Evolutionary conservation across 2,113 vertebrate species (phyloP).

Genomic region (Regulus satrapa): DNA sequence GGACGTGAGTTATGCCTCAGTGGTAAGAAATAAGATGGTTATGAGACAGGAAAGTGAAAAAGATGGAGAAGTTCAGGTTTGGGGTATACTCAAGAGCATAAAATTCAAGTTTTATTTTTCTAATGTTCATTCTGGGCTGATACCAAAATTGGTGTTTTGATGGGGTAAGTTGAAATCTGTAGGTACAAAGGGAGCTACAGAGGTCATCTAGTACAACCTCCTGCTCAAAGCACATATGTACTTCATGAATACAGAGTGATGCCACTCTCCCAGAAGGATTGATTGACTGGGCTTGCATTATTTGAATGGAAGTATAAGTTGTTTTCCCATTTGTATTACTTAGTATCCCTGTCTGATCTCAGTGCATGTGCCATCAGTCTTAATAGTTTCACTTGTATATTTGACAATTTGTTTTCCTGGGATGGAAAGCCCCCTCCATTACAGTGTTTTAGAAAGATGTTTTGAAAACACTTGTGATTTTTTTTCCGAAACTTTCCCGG

Average conservation of each 20-base stretch:
- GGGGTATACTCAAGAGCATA: neutral
- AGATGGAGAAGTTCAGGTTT: neutral
- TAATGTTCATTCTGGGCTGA: neutral
- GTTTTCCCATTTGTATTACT: slow-evolving; percentile 7
- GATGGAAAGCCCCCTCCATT: neutral
- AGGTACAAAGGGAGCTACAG: neutral
- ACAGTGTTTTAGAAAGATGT: neutral
- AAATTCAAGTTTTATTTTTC: neutral
- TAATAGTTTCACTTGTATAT: neutral
- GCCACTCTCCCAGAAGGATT: neutral
- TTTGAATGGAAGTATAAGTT: neutral
- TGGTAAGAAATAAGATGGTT: neutral
- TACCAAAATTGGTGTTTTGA: neutral
- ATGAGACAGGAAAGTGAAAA: neutral
- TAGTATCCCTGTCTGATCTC: neutral
- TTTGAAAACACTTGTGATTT: neutral
- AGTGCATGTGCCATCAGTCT: neutral
- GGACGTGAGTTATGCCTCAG: neutral
- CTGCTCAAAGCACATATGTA: neutral
- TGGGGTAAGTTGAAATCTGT: neutral
- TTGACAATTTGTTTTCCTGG: neutral
- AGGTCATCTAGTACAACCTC: neutral
- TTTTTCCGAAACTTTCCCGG: neutral
- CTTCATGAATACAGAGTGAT: neutral
- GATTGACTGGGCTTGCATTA: neutral